Base-by-base conservation (phyloP, 2,888 invertebrate genomes). In the Dasypogon diadema region DNA sequence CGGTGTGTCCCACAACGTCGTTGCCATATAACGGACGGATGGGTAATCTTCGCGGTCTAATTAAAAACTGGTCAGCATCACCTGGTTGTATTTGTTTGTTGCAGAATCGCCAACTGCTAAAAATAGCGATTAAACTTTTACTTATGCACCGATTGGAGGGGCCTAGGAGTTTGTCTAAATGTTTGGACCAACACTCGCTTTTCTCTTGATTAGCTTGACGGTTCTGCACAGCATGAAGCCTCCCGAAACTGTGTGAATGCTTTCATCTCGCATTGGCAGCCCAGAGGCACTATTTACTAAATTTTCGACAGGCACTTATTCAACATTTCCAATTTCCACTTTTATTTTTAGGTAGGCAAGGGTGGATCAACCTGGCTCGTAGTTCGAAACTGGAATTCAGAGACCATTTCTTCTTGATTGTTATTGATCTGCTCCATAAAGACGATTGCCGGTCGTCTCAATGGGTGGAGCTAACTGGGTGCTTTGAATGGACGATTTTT, bases 21-120 rank as follows among this genome's bases (percentile, higher is more conserved):
- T 42, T 12, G 2, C 6, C n/a, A n/a, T 42, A 42, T 42, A 42
- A 42, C 42, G 42, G 42, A 6, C 12, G n/a, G n/a, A 42, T 42
- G 42, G 42, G 8, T 42, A 42, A 42, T 42, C 42, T 42, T 12
- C n/a, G 37, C 48, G 65, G 21, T 65, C 65, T 48, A 65, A 65
- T 65, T 65, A 65, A 65, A 48, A 65, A 26, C 65, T 65, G 65
- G 65, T 65, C 65, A 65, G 24, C 12, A 65, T 65, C 48, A 48
- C 65, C 26, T 65, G 24, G 65, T 24, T n/a, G 56, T 18, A 24
- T 48, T 48, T 26, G 24, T 48, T 65, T 65, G 46, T 42, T 42
- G 42, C 42, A 42, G 42, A 42, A 42, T 42, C 8, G 3, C 0
- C n/a, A 12, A 42, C 8, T n/a, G n/a, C 65, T 46, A 65, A 51